Percentiles rank a stretch among this genome's conserved stretches.
Conservation (phyloP, 30 jellyfish, hydroid and myxozoan genomes). For the Aurelia coerulea region DNA sequence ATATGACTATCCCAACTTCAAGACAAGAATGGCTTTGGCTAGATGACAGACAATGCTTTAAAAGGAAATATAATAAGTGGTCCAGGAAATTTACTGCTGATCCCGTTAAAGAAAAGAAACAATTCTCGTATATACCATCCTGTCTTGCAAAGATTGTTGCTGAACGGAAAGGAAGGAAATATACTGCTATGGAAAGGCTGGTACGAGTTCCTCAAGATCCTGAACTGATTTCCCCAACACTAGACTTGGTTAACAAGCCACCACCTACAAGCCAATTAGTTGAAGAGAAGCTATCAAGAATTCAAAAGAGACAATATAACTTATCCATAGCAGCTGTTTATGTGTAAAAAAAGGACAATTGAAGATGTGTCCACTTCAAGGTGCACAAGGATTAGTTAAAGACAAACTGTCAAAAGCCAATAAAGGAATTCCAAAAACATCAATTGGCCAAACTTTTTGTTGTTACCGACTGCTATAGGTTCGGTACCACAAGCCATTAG, state of each 20-base stretch:
- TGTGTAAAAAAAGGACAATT: no score
- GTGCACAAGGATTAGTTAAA: no score
- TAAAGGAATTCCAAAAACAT: no score
- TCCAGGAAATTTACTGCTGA: slow-evolving; percentile 18
- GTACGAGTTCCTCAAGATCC: neutral
- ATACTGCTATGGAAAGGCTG: slow-evolving; percentile 9
- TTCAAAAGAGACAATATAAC: neutral
- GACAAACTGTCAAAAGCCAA: no score
- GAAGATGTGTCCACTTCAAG: no score
- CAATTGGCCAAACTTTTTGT: no score
- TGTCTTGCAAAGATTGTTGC: slow-evolving; percentile 6
- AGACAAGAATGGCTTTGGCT: slow-evolving; percentile 11
- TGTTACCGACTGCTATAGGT: no score
- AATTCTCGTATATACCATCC: neutral
- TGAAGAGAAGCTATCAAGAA: neutral
- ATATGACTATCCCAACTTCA: slow-evolving; percentile 7
- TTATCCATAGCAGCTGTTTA: neutral
- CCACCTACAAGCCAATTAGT: no score
- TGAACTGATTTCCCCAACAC: no score
- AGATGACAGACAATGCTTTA: neutral
- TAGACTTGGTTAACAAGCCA: neutral
- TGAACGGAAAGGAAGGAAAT: slow-evolving; percentile 14
- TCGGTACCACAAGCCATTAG: no score
- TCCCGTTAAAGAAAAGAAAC: slow-evolving; percentile 17
- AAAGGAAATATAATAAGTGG: neutral